Percentiles rank a stretch among this genome's conserved stretches.
Evolutionary conservation across 2,888 invertebrate species (phyloP).

Genomic region (Drosophila anomalata): DNA sequence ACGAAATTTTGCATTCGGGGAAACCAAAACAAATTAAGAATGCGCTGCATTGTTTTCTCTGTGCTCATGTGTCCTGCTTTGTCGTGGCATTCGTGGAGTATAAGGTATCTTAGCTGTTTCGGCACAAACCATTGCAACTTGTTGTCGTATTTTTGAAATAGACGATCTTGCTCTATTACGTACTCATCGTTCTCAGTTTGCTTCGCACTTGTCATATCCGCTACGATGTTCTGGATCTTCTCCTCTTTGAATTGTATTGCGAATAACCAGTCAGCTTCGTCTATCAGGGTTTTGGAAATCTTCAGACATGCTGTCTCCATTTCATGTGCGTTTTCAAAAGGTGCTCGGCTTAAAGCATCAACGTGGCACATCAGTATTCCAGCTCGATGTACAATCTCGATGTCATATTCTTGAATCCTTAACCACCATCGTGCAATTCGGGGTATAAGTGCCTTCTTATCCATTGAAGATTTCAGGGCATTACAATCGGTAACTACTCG

Average conservation of each 20-base stretch:
- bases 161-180: slow-evolving; percentile 19
- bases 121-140: slow-evolving; percentile 18
- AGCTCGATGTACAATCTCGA: slow-evolving; percentile 7
- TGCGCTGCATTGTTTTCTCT: too few species aligned
- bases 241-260: slow-evolving; percentile 47
- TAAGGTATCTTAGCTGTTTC: background rate
- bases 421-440: slow-evolving; percentile 57
- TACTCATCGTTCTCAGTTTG: slow-evolving; percentile 7
- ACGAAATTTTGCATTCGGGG: too few species aligned
- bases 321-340: slow-evolving; percentile 29
- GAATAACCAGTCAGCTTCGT: slow-evolving; percentile 45
- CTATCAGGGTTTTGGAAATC: slow-evolving; percentile 20
- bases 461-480: background rate
- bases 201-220: background rate
- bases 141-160: slow-evolving; percentile 4
- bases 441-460: background rate
- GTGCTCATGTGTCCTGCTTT: too few species aligned
- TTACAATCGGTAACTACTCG: background rate
- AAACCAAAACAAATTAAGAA: too few species aligned
- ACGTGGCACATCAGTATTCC: slow-evolving; percentile 34
- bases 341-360: background rate
- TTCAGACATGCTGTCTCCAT: slow-evolving; percentile 21
- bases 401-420: slow-evolving; percentile 28
- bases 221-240: background rate
- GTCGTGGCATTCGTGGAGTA: too few species aligned